Conservation (phyloP, 2,888 invertebrate species). For the Mechanitis mazaeus region DNA sequence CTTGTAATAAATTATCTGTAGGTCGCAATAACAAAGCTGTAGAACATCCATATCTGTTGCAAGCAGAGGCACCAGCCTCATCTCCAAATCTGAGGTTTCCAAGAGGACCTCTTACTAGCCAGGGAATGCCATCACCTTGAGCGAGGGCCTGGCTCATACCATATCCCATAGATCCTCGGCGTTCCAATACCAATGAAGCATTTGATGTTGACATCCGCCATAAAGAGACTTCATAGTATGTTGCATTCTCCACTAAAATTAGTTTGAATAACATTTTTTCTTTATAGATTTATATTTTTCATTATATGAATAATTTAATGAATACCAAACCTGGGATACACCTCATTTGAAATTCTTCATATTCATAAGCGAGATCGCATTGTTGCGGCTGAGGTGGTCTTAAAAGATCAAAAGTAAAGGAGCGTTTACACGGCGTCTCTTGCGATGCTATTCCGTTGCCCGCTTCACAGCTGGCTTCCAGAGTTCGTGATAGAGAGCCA, state of each 20-base stretch:
- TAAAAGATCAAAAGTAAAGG: constrained; percentile 56
- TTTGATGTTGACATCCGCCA: constrained; percentile 67
- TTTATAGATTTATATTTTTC: neutral
- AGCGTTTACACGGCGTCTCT: constrained; percentile 54
- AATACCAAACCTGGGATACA: constrained; percentile 58
- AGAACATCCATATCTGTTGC: constrained; percentile 68
- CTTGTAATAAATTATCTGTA: constrained; percentile 53
- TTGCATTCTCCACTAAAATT: constrained; percentile 64
- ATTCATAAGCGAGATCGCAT: constrained; percentile 64
- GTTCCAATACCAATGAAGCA: constrained; percentile 56
- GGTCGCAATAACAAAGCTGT: constrained; percentile 56
- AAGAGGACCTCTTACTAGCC: constrained; percentile 52
- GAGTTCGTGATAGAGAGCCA: constrained; percentile 51
- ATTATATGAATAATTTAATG: neutral
- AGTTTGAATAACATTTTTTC: neutral
- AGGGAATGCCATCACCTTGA: constrained; percentile 42
- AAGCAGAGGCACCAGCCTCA: constrained; percentile 65
- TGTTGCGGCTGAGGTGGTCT: constrained; percentile 62
- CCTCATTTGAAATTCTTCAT: constrained; percentile 65
- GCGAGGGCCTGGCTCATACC: constrained; percentile 55
- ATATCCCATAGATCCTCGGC: constrained; percentile 59
- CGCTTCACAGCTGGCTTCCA: constrained; percentile 60
- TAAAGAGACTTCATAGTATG: constrained; percentile 67
- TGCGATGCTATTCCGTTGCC: constrained; percentile 64
- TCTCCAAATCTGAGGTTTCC: constrained; percentile 54